Percentiles rank a stretch among this genome's conserved stretches.
Evolutionary conservation across 2,113 vertebrate species (phyloP).

Genomic region (Bubo scandiacus): DNA sequence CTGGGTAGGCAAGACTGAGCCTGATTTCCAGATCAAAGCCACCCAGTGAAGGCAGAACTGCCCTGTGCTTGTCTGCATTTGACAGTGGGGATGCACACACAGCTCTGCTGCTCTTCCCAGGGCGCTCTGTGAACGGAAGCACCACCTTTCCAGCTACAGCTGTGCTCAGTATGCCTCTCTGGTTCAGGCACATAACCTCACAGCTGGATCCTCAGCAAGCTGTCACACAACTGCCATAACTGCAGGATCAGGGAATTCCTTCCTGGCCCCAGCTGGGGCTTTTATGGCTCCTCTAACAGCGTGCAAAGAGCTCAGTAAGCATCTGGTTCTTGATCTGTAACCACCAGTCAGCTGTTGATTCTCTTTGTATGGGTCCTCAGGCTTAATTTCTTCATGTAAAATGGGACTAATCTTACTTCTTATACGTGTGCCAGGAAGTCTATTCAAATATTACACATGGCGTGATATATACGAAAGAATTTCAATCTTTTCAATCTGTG

Average conservation of each 20-base stretch:
- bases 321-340: neutral
- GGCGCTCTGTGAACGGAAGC: neutral
- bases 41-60: neutral
- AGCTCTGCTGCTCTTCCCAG: neutral
- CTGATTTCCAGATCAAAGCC: neutral
- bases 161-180: neutral
- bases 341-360: neutral
- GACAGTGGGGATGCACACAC: too few relatives aligned
- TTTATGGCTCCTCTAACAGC: neutral
- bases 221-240: neutral
- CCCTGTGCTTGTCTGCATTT: fast-evolving
- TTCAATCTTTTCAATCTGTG: neutral
- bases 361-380: neutral
- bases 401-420: neutral
- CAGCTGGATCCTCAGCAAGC: neutral
- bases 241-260: neutral
- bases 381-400: neutral
- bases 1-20: neutral
- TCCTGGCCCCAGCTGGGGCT: neutral
- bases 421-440: neutral
- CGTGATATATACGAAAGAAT: neutral
- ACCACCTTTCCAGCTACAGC: neutral
- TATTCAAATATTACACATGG: neutral
- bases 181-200: neutral
- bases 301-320: neutral